Evolutionary conservation across 2,888 invertebrate species (phyloP).

Genomic region (Allolobophora icterica): DNA sequence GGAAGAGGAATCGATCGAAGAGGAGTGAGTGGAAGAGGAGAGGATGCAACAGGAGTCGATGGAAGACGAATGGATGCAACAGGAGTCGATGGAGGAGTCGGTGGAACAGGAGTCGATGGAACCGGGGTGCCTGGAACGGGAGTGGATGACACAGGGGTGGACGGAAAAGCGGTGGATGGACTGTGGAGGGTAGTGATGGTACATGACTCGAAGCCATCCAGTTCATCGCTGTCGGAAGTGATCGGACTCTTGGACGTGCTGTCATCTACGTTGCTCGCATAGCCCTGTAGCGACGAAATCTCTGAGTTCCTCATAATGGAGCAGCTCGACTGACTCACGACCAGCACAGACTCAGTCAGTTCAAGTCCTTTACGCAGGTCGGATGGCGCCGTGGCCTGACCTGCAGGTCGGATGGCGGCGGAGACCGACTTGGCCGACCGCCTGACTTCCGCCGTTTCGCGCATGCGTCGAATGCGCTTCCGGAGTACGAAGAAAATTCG

Average conservation of each 20-base stretch:
- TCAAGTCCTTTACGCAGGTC: not conserved
- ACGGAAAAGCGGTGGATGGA: not conserved
- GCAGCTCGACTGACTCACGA: not conserved
- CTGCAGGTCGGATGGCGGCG: not conserved
- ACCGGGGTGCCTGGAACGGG: not conserved
- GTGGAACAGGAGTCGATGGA: not conserved
- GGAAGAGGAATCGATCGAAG: not conserved
- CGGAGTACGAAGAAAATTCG: conserved; percentile 62
- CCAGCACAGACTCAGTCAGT: not conserved
- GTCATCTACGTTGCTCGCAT: conserved; percentile 19
- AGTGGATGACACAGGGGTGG: conserved; percentile 10
- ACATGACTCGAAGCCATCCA: not conserved
- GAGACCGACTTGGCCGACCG: not conserved
- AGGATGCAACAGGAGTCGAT: not conserved
- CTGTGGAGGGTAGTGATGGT: not conserved
- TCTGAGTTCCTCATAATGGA: not conserved
- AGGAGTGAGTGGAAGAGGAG: not conserved
- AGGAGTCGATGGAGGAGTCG: not conserved
- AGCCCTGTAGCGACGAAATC: not conserved
- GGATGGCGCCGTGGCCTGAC: not conserved
- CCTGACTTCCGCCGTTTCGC: conserved; percentile 43
- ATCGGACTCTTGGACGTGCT: conserved; percentile 28
- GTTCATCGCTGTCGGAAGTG: conserved; percentile 31
- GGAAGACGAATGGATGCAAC: not conserved
- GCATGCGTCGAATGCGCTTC: conserved; percentile 55